These are phyloP conservation scores for Teleiodes luculella DNA, from an alignment of 2,888 invertebrate species.

Conservation along the genomic window DNA sequence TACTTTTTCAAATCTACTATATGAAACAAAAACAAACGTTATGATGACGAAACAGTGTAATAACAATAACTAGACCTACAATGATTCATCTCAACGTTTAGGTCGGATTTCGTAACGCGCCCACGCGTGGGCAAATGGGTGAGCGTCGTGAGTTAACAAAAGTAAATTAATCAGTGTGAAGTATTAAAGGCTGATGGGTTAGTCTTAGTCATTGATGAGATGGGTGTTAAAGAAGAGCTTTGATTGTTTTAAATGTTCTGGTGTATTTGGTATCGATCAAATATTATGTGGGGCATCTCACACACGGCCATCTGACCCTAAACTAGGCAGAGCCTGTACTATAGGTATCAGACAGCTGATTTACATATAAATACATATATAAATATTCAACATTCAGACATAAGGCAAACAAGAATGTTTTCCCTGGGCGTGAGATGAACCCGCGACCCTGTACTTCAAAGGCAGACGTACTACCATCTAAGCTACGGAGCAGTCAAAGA, in stretches of 20 bases:
- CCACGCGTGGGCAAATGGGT: constrained; percentile 28
- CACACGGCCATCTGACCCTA: too few relatives aligned
- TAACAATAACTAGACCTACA: constrained; percentile 2
- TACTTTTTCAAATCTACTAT: too few relatives aligned
- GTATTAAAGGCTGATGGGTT: background rate
- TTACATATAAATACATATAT: too few relatives aligned
- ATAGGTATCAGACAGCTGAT: too few relatives aligned
- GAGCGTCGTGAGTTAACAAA: constrained; percentile 29
- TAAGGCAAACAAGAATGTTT: too few relatives aligned
- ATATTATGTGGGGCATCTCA: too few relatives aligned
- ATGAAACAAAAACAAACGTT: background rate
- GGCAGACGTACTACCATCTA: too few relatives aligned
- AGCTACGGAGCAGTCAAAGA: too few relatives aligned
- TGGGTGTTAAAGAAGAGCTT: constrained; percentile 4
- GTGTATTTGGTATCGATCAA: background rate
- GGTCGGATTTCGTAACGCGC: constrained; percentile 34
- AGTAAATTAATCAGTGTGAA: constrained; percentile 36
- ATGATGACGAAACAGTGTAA: background rate
- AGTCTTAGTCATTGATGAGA: constrained; percentile 20
- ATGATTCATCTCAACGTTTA: constrained; percentile 8
- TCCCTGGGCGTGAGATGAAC: background rate
- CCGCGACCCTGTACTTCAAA: too few relatives aligned
- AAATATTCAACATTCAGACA: too few relatives aligned
- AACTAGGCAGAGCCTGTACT: too few relatives aligned
- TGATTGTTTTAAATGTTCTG: background rate